Evolutionary conservation across 2,113 vertebrate genomes (phyloP).

Genomic region (Perccottus glenii): DNA sequence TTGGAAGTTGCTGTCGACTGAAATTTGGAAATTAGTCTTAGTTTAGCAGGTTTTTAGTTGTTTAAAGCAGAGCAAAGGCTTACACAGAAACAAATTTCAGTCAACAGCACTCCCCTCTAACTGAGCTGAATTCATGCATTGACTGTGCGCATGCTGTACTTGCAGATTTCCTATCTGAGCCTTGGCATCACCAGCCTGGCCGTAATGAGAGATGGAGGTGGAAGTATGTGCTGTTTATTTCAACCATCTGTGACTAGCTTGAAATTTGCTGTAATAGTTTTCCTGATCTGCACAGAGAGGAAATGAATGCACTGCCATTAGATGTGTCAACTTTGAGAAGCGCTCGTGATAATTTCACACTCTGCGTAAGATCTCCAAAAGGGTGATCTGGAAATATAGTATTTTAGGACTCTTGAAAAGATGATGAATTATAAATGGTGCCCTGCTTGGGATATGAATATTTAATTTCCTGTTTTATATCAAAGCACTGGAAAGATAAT

Average conservation of each 20-base stretch:
- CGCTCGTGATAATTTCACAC: not conserved
- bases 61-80: not conserved
- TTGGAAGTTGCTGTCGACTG: not conserved
- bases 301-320: conserved; percentile 12
- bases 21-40: conserved; percentile 8
- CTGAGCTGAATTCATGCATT: conserved; percentile 48
- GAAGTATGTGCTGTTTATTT: conserved; percentile 63
- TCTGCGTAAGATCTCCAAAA: conserved; percentile 13
- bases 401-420: conserved; percentile 17
- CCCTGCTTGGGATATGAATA: conserved; percentile 25
- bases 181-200: conserved; percentile 49
- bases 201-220: conserved; percentile 63
- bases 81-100: conserved; percentile 18
- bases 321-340: conserved; percentile 23
- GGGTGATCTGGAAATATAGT: conserved; percentile 33
- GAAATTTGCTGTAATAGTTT: conserved; percentile 53
- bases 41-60: not conserved
- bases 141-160: conserved; percentile 55
- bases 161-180: conserved; percentile 59
- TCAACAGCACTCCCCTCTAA: conserved; percentile 24
- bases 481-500: not conserved
- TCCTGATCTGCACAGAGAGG: conserved; percentile 22
- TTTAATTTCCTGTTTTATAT: conserved; percentile 37
- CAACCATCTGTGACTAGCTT: conserved; percentile 61
- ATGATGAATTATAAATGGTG: conserved; percentile 36